A percentile compares a stretch with the other conserved stretches of the same genome.
These are phyloP conservation scores for Pipistrellus pygmaeus DNA, from an alignment of 2,797 vertebrate species.

Conservation along the genomic window DNA sequence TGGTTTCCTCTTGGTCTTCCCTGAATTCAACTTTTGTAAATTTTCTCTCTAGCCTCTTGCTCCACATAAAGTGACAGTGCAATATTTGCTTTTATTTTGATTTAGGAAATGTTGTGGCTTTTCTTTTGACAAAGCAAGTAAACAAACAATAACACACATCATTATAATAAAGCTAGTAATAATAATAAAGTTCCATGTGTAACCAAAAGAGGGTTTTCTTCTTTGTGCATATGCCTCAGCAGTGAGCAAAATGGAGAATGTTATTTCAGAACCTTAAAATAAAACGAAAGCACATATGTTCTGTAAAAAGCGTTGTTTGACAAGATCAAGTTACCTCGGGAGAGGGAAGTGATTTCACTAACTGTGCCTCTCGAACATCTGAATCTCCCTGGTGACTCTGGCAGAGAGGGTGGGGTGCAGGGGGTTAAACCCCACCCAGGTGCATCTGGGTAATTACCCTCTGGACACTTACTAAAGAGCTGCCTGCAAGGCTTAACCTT, in stretches of 20 bases:
- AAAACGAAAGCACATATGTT: conserved; percentile 68
- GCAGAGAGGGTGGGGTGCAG: neutral
- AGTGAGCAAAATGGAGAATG: conserved; percentile 43
- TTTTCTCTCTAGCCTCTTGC: neutral
- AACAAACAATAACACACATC: neutral
- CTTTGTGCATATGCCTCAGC: neutral
- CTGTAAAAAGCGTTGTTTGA: conserved; percentile 69
- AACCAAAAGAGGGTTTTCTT: conserved; percentile 41
- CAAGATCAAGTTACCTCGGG: conserved; percentile 68
- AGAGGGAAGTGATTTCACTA: conserved; percentile 51
- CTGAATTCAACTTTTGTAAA: neutral
- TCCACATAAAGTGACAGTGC: neutral
- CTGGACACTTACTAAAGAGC: conserved; percentile 67
- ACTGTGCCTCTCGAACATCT: conserved; percentile 25
- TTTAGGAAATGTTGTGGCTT: conserved; percentile 27
- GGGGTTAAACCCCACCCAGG: conserved; percentile 72
- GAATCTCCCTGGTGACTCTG: conserved; percentile 32
- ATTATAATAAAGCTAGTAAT: neutral
- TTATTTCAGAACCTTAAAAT: conserved; percentile 63
- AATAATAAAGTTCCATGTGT: neutral
- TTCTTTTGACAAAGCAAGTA: conserved; percentile 10
- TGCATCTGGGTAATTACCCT: conserved; percentile 72
- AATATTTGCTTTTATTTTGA: conserved; percentile 2
- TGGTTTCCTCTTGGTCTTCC: neutral
- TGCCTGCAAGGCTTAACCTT: conserved; percentile 53